Base-by-base conservation (phyloP, 2,888 invertebrate genomes). In the Sesia bembeciformis region DNA sequence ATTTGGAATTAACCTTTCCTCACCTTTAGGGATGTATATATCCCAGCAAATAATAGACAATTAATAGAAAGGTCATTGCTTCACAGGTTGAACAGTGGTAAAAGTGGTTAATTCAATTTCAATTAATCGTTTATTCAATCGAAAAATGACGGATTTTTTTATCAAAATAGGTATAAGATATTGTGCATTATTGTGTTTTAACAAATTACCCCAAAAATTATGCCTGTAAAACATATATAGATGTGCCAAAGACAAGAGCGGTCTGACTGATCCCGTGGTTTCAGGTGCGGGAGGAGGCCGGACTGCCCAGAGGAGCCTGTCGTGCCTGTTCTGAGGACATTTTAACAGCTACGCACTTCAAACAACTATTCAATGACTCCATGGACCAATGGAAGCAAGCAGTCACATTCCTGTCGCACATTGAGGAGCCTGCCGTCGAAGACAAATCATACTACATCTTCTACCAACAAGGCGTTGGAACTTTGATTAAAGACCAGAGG, bases 231-330 rank as follows among this genome's bases (percentile, higher is more conserved):
- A 46, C 5, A 0, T 46, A 46, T 46, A 4, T 38, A 39, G 50
- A 50, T 39, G 38, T 39, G 23, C 39, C 50, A 50, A 50, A 46
- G 38, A 7, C 50, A 58, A 61, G 65, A 69, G 62, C 76, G 72
- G 80, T 72, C 74, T 86, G 83, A 86, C 76, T 69, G 71, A 73
- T 74, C 63, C 64, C 82, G 69, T 85, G 70, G 74, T 88, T 88
- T 83, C 87, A 88, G 87, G 76, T 88, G 66, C 75, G 66, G 65
- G 70, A 76, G 61, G 79, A 77, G 59, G 55, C 63, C 23, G 73
- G 63, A 4, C 65, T 86, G 58, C 87, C 87, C 53, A 61, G 65
- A 43, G 76, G 80, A 40, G 60, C 79, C 51, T 88, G 87, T 76
- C 60, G 68, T 57, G 54, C 54, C 53, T 88, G 87, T 67, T 67